Evolutionary conservation across 2,113 vertebrate genomes (phyloP).

Genomic region (Microtus richardsoni): DNA sequence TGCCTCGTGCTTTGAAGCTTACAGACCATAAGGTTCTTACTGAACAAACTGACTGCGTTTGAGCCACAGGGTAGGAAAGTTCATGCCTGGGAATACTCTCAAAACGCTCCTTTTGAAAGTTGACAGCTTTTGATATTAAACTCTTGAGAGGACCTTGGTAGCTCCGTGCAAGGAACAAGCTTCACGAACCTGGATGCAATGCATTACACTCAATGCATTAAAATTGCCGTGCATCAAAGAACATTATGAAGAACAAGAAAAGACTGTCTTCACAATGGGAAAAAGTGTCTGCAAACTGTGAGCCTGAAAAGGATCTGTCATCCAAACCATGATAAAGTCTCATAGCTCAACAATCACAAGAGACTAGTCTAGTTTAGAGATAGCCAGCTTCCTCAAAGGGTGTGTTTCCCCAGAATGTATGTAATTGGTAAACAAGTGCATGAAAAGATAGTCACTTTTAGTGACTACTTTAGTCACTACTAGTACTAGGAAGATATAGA

Average conservation of each 20-base stretch:
- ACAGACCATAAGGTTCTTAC: background rate
- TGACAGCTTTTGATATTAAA: background rate
- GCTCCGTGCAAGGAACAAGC: background rate
- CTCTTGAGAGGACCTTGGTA: background rate
- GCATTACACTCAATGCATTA: background rate
- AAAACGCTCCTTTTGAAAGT: background rate
- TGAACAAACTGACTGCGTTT: background rate
- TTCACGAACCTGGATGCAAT: background rate
- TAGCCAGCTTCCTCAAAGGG: background rate
- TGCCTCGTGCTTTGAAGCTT: background rate
- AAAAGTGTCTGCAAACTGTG: background rate
- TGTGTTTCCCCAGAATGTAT: background rate
- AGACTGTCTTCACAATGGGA: background rate
- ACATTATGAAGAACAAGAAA: background rate
- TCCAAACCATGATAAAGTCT: constrained; percentile 10
- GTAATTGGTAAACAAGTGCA: background rate
- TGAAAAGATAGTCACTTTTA: background rate
- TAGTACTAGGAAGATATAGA: background rate
- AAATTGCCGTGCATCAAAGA: background rate
- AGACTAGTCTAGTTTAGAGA: constrained; percentile 8
- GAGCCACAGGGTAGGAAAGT: background rate
- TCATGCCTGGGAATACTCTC: background rate
- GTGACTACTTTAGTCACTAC: background rate
- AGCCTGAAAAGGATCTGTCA: background rate
- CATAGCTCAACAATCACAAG: background rate